Evolutionary conservation across 1,140 invertebrate species (phyloP).

Genomic region (Calliopsis andreniformis): DNA sequence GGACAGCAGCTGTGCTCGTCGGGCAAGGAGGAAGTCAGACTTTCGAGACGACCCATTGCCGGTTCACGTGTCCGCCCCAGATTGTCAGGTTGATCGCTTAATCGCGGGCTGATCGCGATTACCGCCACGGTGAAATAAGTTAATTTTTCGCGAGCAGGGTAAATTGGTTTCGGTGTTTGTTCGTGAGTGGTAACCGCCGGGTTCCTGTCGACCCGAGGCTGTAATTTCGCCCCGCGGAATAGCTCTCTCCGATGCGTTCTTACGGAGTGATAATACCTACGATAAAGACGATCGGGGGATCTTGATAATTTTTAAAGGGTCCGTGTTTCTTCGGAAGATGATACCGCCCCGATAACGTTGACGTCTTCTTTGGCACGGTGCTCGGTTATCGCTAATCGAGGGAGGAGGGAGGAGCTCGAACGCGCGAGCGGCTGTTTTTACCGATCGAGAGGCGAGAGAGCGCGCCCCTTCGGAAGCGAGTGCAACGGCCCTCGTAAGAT

Average conservation of each 20-base stretch:
- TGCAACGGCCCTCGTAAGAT: conserved; percentile 33
- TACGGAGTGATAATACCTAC: conserved; percentile 34
- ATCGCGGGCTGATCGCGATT: conserved; percentile 41
- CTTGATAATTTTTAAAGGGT: conserved; percentile 26
- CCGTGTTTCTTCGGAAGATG: not conserved
- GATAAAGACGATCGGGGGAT: conserved; percentile 15
- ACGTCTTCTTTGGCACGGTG: conserved; percentile 8
- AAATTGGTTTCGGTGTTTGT: conserved; percentile 48
- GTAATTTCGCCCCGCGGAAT: conserved; percentile 27
- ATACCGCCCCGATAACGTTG: conserved; percentile 10
- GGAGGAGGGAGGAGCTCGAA: not conserved
- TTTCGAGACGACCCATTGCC: conserved; percentile 23
- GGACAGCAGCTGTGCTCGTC: not conserved
- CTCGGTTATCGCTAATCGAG: conserved; percentile 14
- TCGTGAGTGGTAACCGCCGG: conserved; percentile 12
- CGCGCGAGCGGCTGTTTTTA: not conserved
- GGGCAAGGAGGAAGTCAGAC: conserved; percentile 7
- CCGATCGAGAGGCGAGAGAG: not conserved
- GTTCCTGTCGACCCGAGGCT: not conserved
- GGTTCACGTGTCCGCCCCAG: conserved; percentile 29
- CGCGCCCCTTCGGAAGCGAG: conserved; percentile 11
- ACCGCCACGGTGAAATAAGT: conserved; percentile 42
- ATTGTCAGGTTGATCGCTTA: conserved; percentile 60
- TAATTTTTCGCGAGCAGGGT: conserved; percentile 47
- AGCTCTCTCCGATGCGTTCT: not conserved